Evolutionary conservation across 2,888 invertebrate species (phyloP).

Genomic region (Caenorhabditis sp.): DNA sequence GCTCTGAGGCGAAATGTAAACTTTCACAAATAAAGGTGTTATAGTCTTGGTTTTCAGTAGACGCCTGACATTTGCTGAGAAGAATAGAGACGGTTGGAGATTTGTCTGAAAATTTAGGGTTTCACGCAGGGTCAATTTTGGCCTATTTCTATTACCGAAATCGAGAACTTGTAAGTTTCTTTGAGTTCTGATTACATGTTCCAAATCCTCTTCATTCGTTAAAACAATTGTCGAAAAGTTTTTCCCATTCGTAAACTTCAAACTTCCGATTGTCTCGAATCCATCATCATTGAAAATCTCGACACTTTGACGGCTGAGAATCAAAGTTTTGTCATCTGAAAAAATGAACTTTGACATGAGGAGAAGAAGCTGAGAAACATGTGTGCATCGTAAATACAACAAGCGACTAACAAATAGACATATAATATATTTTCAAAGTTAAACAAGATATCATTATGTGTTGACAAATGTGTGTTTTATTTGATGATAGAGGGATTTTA

Average conservation of each 20-base stretch:
- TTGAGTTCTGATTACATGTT: slow-evolving; percentile 38
- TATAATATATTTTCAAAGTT: no score
- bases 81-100: not conserved
- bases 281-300: not conserved
- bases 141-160: slow-evolving; percentile 33
- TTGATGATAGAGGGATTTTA: no score
- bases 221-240: slow-evolving; percentile 43
- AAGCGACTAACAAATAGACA: not conserved
- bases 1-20: not conserved
- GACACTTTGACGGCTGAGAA: not conserved
- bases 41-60: not conserved
- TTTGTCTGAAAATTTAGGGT: not conserved
- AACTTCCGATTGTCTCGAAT: not conserved
- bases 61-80: not conserved
- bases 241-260: not conserved
- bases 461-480: not conserved
- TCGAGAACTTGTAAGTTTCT: slow-evolving; percentile 48
- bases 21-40: not conserved
- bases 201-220: slow-evolving; percentile 33
- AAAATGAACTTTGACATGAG: not conserved
- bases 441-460: not conserved
- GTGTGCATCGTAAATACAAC: not conserved
- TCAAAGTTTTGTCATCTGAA: not conserved
- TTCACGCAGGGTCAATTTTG: not conserved
- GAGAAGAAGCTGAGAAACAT: not conserved